Conservation (phyloP, 2,113 vertebrate genomes). For the Peucedramus taeniatus region DNA sequence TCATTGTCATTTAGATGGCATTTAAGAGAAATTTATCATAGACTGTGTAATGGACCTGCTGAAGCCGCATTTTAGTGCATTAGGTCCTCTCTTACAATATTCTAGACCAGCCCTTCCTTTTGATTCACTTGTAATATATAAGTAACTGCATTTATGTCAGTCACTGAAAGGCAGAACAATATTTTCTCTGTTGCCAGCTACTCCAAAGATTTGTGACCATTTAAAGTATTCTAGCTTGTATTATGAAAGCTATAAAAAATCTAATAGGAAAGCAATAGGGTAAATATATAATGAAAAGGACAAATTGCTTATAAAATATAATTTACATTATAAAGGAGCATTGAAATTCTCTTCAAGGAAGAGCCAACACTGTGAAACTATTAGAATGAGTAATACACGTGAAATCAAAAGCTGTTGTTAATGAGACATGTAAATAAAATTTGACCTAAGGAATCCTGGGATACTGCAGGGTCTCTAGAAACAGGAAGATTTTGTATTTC, state of each 20-base stretch:
- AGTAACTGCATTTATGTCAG: not conserved
- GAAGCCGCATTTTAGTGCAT: not conserved
- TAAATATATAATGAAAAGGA: not conserved
- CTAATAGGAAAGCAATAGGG: not conserved
- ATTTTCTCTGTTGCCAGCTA: not conserved
- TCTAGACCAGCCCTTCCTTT: not conserved
- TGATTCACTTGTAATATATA: not conserved
- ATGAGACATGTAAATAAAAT: not conserved
- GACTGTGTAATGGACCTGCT: not conserved
- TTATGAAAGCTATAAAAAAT: not conserved
- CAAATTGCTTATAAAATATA: not conserved
- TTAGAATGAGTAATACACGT: not conserved
- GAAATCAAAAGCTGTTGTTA: not conserved
- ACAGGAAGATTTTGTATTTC: not conserved
- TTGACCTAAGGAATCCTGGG: not conserved
- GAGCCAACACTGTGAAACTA: not conserved
- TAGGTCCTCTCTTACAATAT: not conserved
- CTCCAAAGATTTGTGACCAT: not conserved
- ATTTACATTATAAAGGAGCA: not conserved
- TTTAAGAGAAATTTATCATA: not conserved
- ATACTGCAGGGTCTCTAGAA: not conserved
- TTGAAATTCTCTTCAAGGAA: no score
- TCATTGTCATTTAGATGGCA: not conserved
- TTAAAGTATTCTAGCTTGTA: not conserved
- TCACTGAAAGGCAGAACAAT: not conserved